Conservation (phyloP, 1,140 invertebrate genomes). For the Drosophila nikananu region DNA sequence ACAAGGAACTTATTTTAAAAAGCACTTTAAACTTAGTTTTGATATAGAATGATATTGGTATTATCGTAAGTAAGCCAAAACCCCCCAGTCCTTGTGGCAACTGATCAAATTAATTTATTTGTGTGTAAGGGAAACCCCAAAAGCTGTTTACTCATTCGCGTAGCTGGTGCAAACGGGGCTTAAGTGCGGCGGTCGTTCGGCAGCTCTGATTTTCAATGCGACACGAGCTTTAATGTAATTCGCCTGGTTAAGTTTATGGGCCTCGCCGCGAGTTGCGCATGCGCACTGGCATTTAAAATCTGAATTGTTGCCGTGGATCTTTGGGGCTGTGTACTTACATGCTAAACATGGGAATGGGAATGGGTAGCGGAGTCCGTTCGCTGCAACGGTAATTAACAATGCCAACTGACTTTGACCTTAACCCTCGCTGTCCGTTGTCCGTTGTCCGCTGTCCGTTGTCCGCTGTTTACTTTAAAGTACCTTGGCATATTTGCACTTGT, state of each 20-base stretch:
- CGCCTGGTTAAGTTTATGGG: constrained; percentile 50
- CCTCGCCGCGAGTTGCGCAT: constrained; percentile 56
- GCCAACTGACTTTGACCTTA: constrained; percentile 81
- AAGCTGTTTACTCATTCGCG: constrained; percentile 27
- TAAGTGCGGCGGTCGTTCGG: constrained; percentile 2
- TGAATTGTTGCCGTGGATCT: constrained; percentile 24
- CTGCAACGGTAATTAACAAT: constrained; percentile 74
- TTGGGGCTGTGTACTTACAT: constrained; percentile 39
- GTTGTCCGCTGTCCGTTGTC: constrained; percentile 1
- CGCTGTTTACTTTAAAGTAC: constrained; percentile 16
- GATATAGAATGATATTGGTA: no score
- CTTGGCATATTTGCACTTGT: constrained; percentile 62
- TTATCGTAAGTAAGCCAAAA: not conserved
- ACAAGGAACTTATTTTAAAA: no score
- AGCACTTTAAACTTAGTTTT: no score
- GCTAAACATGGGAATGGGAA: constrained; percentile 65
- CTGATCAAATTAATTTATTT: not conserved
- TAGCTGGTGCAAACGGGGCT: constrained; percentile 27
- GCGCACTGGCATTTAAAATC: constrained; percentile 40
- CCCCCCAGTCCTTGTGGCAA: no score
- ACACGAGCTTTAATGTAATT: constrained; percentile 58
- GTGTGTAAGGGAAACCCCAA: constrained; percentile 30
- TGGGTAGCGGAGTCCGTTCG: constrained; percentile 47
- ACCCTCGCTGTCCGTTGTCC: constrained; percentile 52
- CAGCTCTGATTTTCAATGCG: constrained; percentile 45